Base-by-base conservation (phyloP, 2,113 vertebrate species). In the Centropus bengalensis region DNA sequence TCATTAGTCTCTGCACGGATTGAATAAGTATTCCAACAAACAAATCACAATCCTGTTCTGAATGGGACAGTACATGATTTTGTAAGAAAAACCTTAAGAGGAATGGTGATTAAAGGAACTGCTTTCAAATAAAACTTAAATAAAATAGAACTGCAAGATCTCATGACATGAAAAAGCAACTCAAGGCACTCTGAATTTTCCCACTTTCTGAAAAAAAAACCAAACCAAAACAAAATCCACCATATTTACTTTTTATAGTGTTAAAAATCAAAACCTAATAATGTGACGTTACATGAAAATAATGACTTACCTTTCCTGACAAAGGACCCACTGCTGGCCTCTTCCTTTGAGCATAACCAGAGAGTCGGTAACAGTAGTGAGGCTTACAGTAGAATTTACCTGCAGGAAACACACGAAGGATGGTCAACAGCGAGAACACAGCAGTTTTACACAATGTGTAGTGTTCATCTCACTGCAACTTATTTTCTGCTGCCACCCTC, bases 351-450 rank as follows among this genome's bases (percentile, higher is more conserved):
- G 98, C 98, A 68, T 98, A 98, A 78, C 99, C 98, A 15, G 99
- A 99, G 49, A 99, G 98, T 33, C 99, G 98, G 82, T 99, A 99
- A 91, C 99, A 99, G 97, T 99, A 99, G 97, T 99, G 99, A 24
- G 99, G 99, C 94, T 99, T 99, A 97, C 99, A 99, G 98, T 99
- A 99, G 98, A 99, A 99, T 96, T 99, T 99, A 84, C 99, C 99
- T 99, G 97, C 18, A 94, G 96, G 76, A 15, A 82, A 75, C 95
- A 89, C n/a, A 86, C n/a, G 15, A 87, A 28, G 9, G 54, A 38
- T 22, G 33, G 40, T 80, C 81, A 82, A 33, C 66, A 66, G n/a
- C 64, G 38, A 96, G 19, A 64, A 73, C 32, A 68, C 12, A 40
- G 60, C 30, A 59, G 14, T 64, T 89, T 4, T 56, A 91, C 51